Conservation (phyloP, 2,888 invertebrate genomes). For the Gastracanthus pulcherrimus region DNA sequence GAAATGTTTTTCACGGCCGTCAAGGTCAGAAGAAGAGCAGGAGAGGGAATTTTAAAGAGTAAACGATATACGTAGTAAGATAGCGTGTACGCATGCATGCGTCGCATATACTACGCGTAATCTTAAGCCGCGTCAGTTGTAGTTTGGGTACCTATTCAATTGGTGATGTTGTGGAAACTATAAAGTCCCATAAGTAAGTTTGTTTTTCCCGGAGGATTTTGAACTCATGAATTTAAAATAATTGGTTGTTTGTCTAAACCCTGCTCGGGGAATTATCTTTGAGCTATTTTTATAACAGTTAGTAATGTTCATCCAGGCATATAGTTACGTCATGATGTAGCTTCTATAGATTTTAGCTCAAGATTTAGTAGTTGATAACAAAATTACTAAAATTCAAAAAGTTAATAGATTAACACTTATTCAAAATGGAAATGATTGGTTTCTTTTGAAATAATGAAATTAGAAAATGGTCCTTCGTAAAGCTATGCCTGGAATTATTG, state of each 20-base stretch:
- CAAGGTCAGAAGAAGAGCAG: constrained; percentile 34
- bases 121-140: background rate
- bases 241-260: background rate
- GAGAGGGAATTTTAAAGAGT: constrained; percentile 22
- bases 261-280: background rate
- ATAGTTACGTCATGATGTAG: background rate
- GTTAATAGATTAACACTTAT: no score
- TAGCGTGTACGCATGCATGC: background rate
- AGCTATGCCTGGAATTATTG: no score
- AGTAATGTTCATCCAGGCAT: no score
- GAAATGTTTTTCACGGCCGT: constrained; percentile 53
- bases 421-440: no score
- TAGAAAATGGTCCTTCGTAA: no score
- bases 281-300: no score
- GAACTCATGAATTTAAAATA: background rate
- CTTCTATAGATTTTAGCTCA: background rate
- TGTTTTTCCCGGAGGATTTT: background rate
- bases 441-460: no score
- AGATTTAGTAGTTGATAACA: background rate
- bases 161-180: background rate
- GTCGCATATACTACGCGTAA: constrained; percentile 6
- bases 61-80: constrained; percentile 25
- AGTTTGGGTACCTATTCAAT: background rate
- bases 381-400: no score
- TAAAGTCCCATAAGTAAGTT: background rate